Conservation (phyloP, 2,888 invertebrate genomes). For the Phyto melanocephala region DNA sequence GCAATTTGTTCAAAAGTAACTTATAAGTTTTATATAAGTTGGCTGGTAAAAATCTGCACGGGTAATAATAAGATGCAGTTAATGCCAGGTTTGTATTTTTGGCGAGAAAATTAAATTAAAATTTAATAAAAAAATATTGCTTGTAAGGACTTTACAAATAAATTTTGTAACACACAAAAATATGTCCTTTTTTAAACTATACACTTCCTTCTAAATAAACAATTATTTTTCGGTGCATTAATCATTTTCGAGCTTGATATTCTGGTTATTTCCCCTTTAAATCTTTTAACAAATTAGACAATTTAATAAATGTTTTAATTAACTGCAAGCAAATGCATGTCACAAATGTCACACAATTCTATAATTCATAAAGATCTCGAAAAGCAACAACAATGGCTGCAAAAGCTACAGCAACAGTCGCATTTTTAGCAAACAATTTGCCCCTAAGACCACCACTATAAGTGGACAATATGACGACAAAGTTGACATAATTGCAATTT, state of each 20-base stretch:
- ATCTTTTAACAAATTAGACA: slow-evolving; percentile 50
- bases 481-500: slow-evolving; percentile 63
- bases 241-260: too few species aligned
- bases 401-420: slow-evolving; percentile 15
- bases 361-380: slow-evolving; percentile 53
- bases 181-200: too few species aligned
- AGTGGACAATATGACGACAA: slow-evolving; percentile 65
- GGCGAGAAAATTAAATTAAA: slow-evolving; percentile 33
- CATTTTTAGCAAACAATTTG: slow-evolving; percentile 24
- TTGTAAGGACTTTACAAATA: too few species aligned
- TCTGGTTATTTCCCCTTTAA: not conserved
- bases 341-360: slow-evolving; percentile 64
- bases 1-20: slow-evolving; percentile 61
- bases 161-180: too few species aligned
- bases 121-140: too few species aligned
- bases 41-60: not conserved
- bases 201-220: too few species aligned
- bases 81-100: slow-evolving; percentile 3
- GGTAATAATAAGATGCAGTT: slow-evolving; percentile 37
- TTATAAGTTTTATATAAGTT: slow-evolving; percentile 24
- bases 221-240: too few species aligned
- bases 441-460: slow-evolving; percentile 54
- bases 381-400: slow-evolving; percentile 28
- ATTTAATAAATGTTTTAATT: slow-evolving; percentile 65
- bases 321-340: slow-evolving; percentile 65